Conservation (phyloP, 2,113 vertebrate genomes). For the Menura novaehollandiae region DNA sequence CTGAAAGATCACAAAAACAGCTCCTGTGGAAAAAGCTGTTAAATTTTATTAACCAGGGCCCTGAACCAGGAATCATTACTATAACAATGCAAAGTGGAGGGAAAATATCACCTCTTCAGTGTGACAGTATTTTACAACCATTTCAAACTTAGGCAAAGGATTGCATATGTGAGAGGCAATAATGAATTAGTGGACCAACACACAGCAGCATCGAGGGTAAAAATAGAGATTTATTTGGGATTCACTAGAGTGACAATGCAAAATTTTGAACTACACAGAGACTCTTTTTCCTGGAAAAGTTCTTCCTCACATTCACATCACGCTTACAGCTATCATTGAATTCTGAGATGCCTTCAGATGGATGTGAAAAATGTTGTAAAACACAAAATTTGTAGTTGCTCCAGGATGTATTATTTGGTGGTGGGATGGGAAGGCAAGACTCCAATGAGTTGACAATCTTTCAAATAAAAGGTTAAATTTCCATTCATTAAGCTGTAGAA, state of each 20-base stretch:
- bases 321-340: neutral
- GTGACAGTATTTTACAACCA: neutral
- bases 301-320: neutral
- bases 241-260: neutral
- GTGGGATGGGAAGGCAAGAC: neutral
- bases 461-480: neutral
- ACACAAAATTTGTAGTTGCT: neutral
- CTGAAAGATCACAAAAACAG: conserved; percentile 21
- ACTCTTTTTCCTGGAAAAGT: neutral
- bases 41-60: conserved; percentile 24
- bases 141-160: neutral
- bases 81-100: neutral
- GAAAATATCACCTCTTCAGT: neutral
- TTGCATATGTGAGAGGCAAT: neutral
- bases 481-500: neutral
- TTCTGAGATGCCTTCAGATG: neutral
- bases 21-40: neutral
- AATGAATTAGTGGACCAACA: conserved; percentile 10
- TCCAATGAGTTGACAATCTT: neutral
- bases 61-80: conserved; percentile 2
- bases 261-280: neutral
- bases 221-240: neutral
- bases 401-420: neutral
- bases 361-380: neutral
- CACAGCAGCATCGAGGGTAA: neutral